Base-by-base conservation (phyloP, 2,888 invertebrate species). In the Drosophila subsilvestris region DNA sequence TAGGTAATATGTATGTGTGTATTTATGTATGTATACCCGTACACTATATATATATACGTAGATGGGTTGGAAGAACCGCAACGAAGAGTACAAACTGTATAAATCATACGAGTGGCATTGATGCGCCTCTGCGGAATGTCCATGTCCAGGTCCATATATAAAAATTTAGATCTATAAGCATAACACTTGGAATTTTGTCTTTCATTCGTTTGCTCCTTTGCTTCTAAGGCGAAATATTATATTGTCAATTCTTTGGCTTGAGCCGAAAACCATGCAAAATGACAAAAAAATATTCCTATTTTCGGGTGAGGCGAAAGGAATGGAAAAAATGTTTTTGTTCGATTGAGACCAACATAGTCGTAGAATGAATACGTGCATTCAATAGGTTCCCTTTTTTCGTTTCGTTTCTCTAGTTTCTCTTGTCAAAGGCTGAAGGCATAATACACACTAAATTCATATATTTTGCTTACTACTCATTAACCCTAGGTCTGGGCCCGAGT, bases 211-310 rank as follows among this genome's bases (percentile, higher is more conserved):
- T 71, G 78, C 67, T 76, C 74, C 59, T 79, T 80, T 84, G 79
- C 75, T 75, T 77, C 76, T 89, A 89, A 90, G 89, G 85, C 88
- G 87, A 90, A 90, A 90, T 89, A 89, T 89, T 86, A 85, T 85
- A 89, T 90, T 90, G 90, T 90, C 90, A 89, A 83, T 86, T 88
- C 86, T 76, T 86, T 90, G 90, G 89, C 89, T 90, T 79, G 89
- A 90, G 90, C 90, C 90, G 78, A 84, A 88, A 90, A 85, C 90
- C 90, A 83, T 81, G 76, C 83, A 89, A 90, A 81, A 83, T 89
- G 89, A 90, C 89, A 89, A 88, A 85, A 80, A 83, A 78, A 79
- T 83, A 89, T 81, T 86, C 89, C 86, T 79, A 78, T 78, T 51
- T 48, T 65, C 49, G 72, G 71, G 42, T 66, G 54, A 66, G 63